Base-by-base conservation (phyloP, 2,113 vertebrate species). In the Pelobates fuscus region DNA sequence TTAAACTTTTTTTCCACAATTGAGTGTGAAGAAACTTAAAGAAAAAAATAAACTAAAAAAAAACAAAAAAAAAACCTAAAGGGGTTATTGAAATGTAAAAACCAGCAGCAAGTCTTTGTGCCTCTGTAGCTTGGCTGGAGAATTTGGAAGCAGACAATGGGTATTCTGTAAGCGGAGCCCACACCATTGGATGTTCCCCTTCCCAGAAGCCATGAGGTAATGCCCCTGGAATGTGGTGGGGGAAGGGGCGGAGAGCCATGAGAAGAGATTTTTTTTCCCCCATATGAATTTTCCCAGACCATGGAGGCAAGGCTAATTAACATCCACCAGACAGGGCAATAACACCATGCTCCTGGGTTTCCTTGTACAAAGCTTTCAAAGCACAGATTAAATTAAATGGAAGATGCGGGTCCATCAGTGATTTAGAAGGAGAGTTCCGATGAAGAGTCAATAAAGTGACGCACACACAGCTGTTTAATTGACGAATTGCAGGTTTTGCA, bases 191-290 rank as follows among this genome's bases (percentile, higher is more conserved):
- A 84, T 83, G 81, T 46, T 78, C 73, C 62, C 84, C 74, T 77
- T 61, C 79, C 77, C 78, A 82, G 81, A 86, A 89, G 81, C 84
- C 83, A 81, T 89, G 88, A 90, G 87, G 88, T 90, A 85, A 90
- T 72, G 82, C 79, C 71, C 71, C 64, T 81, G 88, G 89, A 91
- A 91, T 90, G 87, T 78, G 78, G 74, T 11, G 78, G 78, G 70
- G 78, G 57, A 52, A 15, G 49, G 54, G 66, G 27, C 41, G 54
- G 25, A 26, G 59, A 44, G 41, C 49, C 27, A 4, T 20, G 52
- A 64, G 43, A 67, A 66, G 54, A 27, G 58, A 44, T 30, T 65
- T 67, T 54, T 70, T 59, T 71, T 46, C 57, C 54, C 74, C n/a
- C 74, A 5, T 10, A 58, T 54, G 55, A 57, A 57, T 78, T 66